Percentiles rank a stretch among this genome's conserved stretches.
These are phyloP conservation scores for Aporophyla nigra DNA, from an alignment of 2,888 invertebrate genomes.

Conservation along the genomic window DNA sequence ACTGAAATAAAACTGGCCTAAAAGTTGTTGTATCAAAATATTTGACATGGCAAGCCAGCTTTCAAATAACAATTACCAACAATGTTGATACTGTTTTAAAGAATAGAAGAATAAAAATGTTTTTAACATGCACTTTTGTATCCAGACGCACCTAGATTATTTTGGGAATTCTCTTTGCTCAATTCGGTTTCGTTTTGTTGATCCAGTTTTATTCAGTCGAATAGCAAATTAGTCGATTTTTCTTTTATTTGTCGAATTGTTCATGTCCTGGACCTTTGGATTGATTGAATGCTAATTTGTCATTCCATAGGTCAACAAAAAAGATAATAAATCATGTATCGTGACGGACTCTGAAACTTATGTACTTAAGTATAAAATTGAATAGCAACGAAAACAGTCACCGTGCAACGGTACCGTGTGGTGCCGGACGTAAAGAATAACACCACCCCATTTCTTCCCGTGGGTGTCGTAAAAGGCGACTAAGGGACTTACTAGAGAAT, in stretches of 20 bases:
- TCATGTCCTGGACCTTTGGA: not conserved
- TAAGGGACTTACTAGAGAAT: too few species aligned
- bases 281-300: not conserved
- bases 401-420: too few species aligned
- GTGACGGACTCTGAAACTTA: not conserved
- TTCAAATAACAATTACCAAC: not conserved
- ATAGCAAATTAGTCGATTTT: slow-evolving; percentile 1
- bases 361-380: not conserved
- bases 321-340: not conserved
- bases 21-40: not conserved
- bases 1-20: not conserved
- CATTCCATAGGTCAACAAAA: not conserved
- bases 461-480: too few species aligned
- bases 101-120: slow-evolving; percentile 8
- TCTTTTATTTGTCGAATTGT: not conserved
- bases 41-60: not conserved
- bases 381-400: too few species aligned
- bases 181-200: not conserved
- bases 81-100: not conserved
- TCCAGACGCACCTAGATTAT: slow-evolving; percentile 15
- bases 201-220: slow-evolving; percentile 3
- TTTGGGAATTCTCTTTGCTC: not conserved
- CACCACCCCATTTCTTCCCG: too few species aligned
- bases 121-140: not conserved
- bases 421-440: too few species aligned